Evolutionary conservation across 2,888 invertebrate species (phyloP), one percentile per base, ranked within the genome.

Genomic region (Falcaria lacertinaria): DNA sequence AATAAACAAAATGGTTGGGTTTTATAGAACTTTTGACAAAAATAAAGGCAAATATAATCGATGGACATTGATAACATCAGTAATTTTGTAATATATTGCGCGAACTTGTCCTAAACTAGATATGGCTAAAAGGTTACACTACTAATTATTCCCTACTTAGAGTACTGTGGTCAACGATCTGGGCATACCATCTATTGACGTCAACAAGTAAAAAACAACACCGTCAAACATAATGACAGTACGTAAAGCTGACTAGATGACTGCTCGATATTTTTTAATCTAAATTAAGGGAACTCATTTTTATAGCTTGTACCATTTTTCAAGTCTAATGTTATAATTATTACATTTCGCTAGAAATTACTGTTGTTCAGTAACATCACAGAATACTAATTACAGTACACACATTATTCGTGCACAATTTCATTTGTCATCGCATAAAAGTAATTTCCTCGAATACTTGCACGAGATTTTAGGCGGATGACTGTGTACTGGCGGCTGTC

Each of bases 401-500:
- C 6, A 28, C 11, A 11, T 28, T 28, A 11, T 11, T 7, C 3
- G 28, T 11, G 28, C 3, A n/a, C n/a, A 28, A 11, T 28, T 11
- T 28, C 11, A 28, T 28, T 28, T 11, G 11, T 28, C 28, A 28
- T 28, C 11, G 22, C 7, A 11, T 7, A 7, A 11, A 1, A 28
- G 11, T 22, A 28, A 28, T 28, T 11, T 28, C 3, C 11, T 28
- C 11, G 28, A 11, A 41, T 56, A 54, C 0, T 55, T 59, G 35
- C 53, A 53, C 19, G 55, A 55, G n/a, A 77, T 55, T 57, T 79
- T 81, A 5, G 80, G 79, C 16, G 76, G 78, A 38, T 81, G 83
- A 0, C 80, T 74, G 48, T 81, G 80, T 2, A 66, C 47, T 8
- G 80, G 74, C 2, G 76, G 57, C 41, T 69, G 68, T 2, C 73